Evolutionary conservation across 1,140 invertebrate species (phyloP).

Genomic region (Wiebesia pumilae): DNA sequence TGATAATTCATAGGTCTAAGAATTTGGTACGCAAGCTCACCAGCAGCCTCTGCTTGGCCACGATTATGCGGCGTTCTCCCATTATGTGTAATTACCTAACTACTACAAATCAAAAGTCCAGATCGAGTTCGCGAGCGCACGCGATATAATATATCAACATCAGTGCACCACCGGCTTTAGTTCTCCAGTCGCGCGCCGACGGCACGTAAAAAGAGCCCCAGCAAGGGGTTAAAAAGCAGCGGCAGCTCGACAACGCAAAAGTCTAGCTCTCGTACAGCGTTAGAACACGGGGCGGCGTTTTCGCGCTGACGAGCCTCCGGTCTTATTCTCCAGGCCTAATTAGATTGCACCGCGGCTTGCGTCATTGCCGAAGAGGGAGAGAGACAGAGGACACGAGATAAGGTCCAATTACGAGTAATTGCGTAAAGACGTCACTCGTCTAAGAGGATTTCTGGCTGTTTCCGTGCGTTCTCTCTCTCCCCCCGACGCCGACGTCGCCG

Average conservation of each 20-base stretch:
- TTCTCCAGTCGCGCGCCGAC: neutral
- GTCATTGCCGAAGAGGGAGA: conserved; percentile 37
- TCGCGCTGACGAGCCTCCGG: conserved; percentile 36
- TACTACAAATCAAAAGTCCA: too few species aligned
- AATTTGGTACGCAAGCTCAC: too few species aligned
- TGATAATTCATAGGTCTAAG: too few species aligned
- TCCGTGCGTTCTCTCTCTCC: conserved; percentile 60
- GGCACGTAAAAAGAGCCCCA: neutral
- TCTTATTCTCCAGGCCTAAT: conserved; percentile 44
- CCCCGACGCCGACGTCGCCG: too few species aligned
- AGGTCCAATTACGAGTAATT: conserved; percentile 74
- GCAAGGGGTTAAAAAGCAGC: neutral
- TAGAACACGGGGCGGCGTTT: neutral
- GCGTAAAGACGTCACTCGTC: conserved; percentile 74
- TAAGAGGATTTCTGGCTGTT: conserved; percentile 73
- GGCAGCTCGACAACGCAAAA: neutral
- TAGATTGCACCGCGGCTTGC: conserved; percentile 11
- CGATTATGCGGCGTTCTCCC: too few species aligned
- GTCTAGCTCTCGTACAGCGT: neutral
- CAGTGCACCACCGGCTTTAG: neutral
- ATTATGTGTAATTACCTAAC: too few species aligned
- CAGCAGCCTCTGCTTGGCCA: too few species aligned
- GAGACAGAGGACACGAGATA: conserved; percentile 43
- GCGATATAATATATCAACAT: too few species aligned
- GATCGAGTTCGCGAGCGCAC: neutral